phyloP scores from a whole-genome alignment of 1,140 invertebrate species.

The Copidosoma floridanum region DNA sequence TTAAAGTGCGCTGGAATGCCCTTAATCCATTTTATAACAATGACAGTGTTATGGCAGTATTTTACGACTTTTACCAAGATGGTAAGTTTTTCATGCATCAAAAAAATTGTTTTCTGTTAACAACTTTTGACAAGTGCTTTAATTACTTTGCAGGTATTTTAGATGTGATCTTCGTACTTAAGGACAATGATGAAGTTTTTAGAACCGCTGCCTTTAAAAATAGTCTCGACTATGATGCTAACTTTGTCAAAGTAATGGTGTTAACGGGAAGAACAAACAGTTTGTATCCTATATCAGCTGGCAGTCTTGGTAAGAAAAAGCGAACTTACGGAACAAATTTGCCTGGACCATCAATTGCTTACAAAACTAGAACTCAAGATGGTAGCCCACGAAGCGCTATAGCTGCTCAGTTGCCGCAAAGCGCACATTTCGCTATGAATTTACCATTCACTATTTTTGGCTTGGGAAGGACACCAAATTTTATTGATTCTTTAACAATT shows the following conservation, averaged over 20 bases:
- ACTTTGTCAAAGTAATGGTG: slow-evolving; percentile 94
- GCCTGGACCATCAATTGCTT: slow-evolving; percentile 84
- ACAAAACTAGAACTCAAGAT: slow-evolving; percentile 81
- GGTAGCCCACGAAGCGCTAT: slow-evolving; percentile 71
- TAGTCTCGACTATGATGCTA: slow-evolving; percentile 87
- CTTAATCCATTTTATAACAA: slow-evolving; percentile 65
- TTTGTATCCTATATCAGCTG: slow-evolving; percentile 66
- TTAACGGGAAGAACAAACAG: slow-evolving; percentile 78
- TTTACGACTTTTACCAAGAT: slow-evolving; percentile 89
- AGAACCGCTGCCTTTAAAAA: slow-evolving; percentile 79
- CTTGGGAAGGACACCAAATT: slow-evolving; percentile 94
- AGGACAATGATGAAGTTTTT: slow-evolving; percentile 57
- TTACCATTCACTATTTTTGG: slow-evolving; percentile 94
- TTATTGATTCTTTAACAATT: slow-evolving; percentile 87
- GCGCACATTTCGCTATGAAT: slow-evolving; percentile 87
- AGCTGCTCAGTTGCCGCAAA: slow-evolving; percentile 87
- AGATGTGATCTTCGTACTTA: slow-evolving; percentile 74
- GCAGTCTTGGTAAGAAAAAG: slow-evolving; percentile 70
- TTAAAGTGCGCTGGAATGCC: slow-evolving; percentile 72
- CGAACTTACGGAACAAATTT: slow-evolving; percentile 85
- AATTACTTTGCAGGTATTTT: slow-evolving; percentile 55
- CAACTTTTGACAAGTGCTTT: neutral
- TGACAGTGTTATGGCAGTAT: slow-evolving; percentile 77
- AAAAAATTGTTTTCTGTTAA: neutral
- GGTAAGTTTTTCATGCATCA: slow-evolving; percentile 50